These are phyloP conservation scores for Rousettus leschenaultii DNA, from an alignment of 2,113 vertebrate genomes.

Conservation along the genomic window DNA sequence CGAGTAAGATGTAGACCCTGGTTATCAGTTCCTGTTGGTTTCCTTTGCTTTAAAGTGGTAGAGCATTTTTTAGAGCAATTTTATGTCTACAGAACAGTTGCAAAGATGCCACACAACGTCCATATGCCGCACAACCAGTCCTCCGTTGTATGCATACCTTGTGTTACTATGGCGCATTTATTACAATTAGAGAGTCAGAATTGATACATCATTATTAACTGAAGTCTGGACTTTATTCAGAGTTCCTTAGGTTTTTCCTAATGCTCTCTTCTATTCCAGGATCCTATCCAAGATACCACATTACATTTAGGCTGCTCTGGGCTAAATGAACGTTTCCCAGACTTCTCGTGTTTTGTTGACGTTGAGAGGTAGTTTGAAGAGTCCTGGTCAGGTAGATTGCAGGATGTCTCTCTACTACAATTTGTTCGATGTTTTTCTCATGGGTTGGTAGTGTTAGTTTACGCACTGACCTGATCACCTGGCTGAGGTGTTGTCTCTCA, in stretches of 20 bases:
- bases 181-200: neutral
- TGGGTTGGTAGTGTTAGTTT: rapidly evolving
- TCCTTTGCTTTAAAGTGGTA: neutral
- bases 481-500: neutral
- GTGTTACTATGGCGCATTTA: neutral
- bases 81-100: neutral
- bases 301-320: neutral
- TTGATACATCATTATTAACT: neutral
- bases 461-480: neutral
- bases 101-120: neutral
- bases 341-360: neutral
- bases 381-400: rapidly evolving
- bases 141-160: neutral
- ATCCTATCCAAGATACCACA: no score
- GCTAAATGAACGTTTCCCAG: neutral
- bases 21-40: neutral
- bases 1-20: neutral
- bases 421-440: neutral
- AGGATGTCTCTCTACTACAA: neutral
- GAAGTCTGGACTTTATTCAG: neutral
- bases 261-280: neutral
- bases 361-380: neutral
- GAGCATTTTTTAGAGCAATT: neutral
- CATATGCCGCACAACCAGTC: neutral
- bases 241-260: neutral